These are phyloP conservation scores for Gobiocypris rarus DNA, from an alignment of 2,113 vertebrate species.

Conservation along the genomic window DNA sequence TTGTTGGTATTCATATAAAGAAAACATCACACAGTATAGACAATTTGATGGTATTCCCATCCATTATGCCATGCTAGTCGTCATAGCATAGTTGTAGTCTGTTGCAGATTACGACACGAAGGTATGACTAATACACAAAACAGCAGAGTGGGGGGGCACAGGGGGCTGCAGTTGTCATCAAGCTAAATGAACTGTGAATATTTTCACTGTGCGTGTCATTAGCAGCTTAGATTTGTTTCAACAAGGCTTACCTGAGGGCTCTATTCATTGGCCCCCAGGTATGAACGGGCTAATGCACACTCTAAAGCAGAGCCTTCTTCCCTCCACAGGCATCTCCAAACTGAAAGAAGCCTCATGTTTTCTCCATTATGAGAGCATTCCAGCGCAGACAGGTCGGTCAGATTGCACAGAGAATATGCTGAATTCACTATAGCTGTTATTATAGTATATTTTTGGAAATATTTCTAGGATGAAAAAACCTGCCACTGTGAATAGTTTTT, in stretches of 20 bases:
- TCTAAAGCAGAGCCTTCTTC: slow-evolving; percentile 54
- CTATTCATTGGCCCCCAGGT: slow-evolving; percentile 85
- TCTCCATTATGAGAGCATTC: slow-evolving; percentile 27
- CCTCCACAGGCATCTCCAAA: background rate
- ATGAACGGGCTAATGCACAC: slow-evolving; percentile 76
- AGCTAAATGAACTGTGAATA: slow-evolving; percentile 94
- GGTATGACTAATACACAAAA: slow-evolving; percentile 74
- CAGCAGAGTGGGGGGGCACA: slow-evolving; percentile 32
- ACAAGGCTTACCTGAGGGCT: slow-evolving; percentile 86
- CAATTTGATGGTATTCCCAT: slow-evolving; percentile 64
- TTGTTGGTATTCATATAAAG: background rate
- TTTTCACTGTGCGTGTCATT: slow-evolving; percentile 91
- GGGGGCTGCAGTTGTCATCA: slow-evolving; percentile 86
- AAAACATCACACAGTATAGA: slow-evolving; percentile 30
- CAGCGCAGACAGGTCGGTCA: background rate
- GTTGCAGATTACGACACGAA: slow-evolving; percentile 70
- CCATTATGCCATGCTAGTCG: slow-evolving; percentile 67
- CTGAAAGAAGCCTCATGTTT: slow-evolving; percentile 27
- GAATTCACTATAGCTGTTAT: background rate
- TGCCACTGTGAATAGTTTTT: background rate
- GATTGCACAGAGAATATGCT: slow-evolving; percentile 9
- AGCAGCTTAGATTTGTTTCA: slow-evolving; percentile 90
- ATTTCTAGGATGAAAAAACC: background rate
- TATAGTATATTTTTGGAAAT: background rate
- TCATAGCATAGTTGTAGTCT: slow-evolving; percentile 59